These are phyloP conservation scores for Corythornis vintsioides DNA, from an alignment of 2,113 vertebrate species.

Conservation along the genomic window DNA sequence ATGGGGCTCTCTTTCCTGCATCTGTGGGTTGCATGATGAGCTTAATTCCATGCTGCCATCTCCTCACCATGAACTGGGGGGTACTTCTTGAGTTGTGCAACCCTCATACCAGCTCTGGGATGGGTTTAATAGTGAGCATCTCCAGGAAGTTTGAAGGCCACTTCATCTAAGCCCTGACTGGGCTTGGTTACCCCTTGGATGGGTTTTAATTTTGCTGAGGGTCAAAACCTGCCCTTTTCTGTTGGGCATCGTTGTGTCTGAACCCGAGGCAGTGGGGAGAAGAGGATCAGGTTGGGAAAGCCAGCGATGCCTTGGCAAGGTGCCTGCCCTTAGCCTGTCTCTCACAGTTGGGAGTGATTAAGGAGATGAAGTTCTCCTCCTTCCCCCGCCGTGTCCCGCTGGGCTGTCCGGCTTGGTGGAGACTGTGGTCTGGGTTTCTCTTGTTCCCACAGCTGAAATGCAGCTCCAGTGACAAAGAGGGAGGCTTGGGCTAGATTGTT, in stretches of 20 bases:
- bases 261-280: neutral
- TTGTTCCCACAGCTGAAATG: neutral
- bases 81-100: fast-evolving
- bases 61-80: neutral
- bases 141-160: neutral
- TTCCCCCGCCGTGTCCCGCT: fast-evolving
- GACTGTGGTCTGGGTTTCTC: neutral
- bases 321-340: neutral
- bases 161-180: neutral
- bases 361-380: neutral
- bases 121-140: neutral
- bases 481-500: neutral
- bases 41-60: neutral
- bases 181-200: neutral
- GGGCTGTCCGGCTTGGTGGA: neutral
- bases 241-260: fast-evolving
- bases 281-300: neutral
- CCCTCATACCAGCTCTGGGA: neutral
- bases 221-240: neutral
- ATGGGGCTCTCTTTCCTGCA: neutral
- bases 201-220: neutral
- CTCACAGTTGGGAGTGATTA: neutral
- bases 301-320: fast-evolving
- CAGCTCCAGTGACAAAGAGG: neutral
- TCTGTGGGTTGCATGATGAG: fast-evolving